These are phyloP conservation scores for Melinaea marsaeus DNA, from an alignment of 2,888 invertebrate genomes.

Conservation along the genomic window DNA sequence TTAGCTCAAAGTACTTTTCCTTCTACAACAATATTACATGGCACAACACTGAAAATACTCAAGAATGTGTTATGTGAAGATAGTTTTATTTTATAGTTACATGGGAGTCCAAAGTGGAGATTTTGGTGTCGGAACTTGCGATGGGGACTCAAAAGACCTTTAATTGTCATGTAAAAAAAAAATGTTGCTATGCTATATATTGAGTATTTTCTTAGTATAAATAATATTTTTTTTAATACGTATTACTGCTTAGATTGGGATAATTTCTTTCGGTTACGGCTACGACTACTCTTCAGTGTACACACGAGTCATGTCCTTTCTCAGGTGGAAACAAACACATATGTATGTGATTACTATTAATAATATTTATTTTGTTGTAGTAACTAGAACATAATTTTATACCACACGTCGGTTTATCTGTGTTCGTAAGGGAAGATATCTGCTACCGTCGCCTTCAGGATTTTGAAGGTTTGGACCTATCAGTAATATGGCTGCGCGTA, in stretches of 20 bases:
- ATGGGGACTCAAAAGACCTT: slow-evolving; percentile 62
- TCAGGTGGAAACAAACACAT: slow-evolving; percentile 45
- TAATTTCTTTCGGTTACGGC: slow-evolving; percentile 49
- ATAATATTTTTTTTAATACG: neutral
- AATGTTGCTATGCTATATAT: slow-evolving; percentile 44
- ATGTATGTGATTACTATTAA: too few relatives aligned
- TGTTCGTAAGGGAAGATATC: too few relatives aligned
- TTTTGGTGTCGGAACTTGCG: too few relatives aligned
- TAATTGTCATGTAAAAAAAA: slow-evolving; percentile 47
- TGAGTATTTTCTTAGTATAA: neutral
- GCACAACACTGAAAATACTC: neutral
- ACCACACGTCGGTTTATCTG: too few relatives aligned
- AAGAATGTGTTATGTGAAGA: too few relatives aligned
- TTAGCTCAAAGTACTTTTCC: neutral
- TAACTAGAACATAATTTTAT: too few relatives aligned
- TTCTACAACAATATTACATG: too few relatives aligned
- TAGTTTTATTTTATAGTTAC: slow-evolving; percentile 24
- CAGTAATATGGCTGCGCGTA: too few relatives aligned
- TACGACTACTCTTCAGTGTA: slow-evolving; percentile 54
- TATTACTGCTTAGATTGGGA: slow-evolving; percentile 43
- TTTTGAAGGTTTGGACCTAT: too few relatives aligned
- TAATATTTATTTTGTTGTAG: too few relatives aligned
- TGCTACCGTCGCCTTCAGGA: too few relatives aligned
- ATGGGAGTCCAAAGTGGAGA: too few relatives aligned
- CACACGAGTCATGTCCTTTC: slow-evolving; percentile 52